phyloP scores from a whole-genome alignment of 2,888 invertebrate genomes.

The Portevinia maculata region DNA sequence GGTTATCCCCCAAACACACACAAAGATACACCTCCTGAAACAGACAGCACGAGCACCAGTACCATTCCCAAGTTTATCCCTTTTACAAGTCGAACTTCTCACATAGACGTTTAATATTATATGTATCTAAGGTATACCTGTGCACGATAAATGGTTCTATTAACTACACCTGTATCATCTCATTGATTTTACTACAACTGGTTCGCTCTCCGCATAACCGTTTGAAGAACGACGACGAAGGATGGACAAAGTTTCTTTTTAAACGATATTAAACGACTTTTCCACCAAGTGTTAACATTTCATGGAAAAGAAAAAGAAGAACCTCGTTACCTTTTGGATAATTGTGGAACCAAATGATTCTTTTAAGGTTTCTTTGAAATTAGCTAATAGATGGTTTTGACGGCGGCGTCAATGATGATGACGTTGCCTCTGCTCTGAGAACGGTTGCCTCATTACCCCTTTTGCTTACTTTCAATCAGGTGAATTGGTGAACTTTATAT shows the following conservation, averaged over 20 bases:
- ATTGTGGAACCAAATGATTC: slow-evolving; percentile 66
- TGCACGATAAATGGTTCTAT: slow-evolving; percentile 61
- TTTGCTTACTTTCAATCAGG: slow-evolving; percentile 61
- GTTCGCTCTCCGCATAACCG: slow-evolving; percentile 7
- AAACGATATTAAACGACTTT: slow-evolving; percentile 64
- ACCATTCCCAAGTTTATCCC: slow-evolving; percentile 34
- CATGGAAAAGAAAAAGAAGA: slow-evolving; percentile 8
- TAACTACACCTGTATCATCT: slow-evolving; percentile 72
- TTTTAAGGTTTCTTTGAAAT: slow-evolving; percentile 50
- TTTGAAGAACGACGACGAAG: slow-evolving; percentile 24
- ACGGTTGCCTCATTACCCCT: slow-evolving; percentile 16
- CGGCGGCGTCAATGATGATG: slow-evolving; percentile 11
- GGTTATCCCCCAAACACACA: slow-evolving; percentile 4
- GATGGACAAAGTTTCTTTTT: slow-evolving; percentile 66
- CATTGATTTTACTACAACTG: slow-evolving; percentile 35
- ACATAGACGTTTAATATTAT: slow-evolving; percentile 24
- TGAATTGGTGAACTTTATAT: slow-evolving; percentile 69
- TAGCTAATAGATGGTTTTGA: slow-evolving; percentile 48
- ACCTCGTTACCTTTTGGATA: slow-evolving; percentile 39
- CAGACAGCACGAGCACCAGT: slow-evolving; percentile 18
- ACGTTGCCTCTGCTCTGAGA: slow-evolving; percentile 1
- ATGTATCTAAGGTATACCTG: slow-evolving; percentile 27
- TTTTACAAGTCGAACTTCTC: slow-evolving; percentile 23
- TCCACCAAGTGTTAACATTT: slow-evolving; percentile 64
- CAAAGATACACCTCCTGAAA: neutral